These are phyloP conservation scores for Tenthredo distinguenda DNA, from an alignment of 2,888 invertebrate species.

Conservation along the genomic window DNA sequence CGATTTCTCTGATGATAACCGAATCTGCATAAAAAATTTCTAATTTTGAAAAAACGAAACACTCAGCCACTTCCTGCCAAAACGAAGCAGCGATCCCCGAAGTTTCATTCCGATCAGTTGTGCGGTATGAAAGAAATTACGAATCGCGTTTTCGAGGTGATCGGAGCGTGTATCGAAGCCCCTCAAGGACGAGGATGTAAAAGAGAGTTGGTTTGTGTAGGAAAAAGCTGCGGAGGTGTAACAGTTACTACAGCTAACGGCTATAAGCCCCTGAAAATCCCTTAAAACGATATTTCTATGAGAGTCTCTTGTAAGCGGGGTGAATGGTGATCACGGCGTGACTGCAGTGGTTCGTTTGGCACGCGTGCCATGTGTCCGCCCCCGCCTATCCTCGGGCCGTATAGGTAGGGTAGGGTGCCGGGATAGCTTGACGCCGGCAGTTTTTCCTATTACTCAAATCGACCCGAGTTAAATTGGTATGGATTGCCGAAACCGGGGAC, in stretches of 20 bases:
- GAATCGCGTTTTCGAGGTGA: too few relatives aligned
- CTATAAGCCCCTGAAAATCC: not conserved
- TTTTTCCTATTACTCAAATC: slow-evolving; percentile 33
- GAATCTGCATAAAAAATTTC: too few relatives aligned
- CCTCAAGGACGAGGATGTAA: not conserved
- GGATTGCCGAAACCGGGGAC: not conserved
- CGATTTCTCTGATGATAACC: too few relatives aligned
- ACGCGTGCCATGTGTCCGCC: slow-evolving; percentile 69
- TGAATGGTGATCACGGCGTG: slow-evolving; percentile 43
- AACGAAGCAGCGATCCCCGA: too few relatives aligned
- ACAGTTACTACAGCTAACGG: not conserved
- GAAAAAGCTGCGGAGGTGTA: not conserved
- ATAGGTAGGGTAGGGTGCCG: not conserved
- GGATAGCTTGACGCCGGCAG: slow-evolving; percentile 1
- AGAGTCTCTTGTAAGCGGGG: not conserved
- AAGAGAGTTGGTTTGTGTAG: not conserved
- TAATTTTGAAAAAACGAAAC: too few relatives aligned
- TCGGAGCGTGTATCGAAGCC: too few relatives aligned
- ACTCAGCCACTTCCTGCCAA: too few relatives aligned
- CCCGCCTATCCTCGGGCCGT: not conserved
- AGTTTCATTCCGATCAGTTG: too few relatives aligned
- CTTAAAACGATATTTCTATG: not conserved
- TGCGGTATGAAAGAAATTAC: too few relatives aligned
- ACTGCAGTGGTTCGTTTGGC: slow-evolving; percentile 52
- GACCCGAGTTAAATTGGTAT: not conserved